Conservation (phyloP, 2,888 invertebrate genomes). For the Slavum lentiscoides region DNA sequence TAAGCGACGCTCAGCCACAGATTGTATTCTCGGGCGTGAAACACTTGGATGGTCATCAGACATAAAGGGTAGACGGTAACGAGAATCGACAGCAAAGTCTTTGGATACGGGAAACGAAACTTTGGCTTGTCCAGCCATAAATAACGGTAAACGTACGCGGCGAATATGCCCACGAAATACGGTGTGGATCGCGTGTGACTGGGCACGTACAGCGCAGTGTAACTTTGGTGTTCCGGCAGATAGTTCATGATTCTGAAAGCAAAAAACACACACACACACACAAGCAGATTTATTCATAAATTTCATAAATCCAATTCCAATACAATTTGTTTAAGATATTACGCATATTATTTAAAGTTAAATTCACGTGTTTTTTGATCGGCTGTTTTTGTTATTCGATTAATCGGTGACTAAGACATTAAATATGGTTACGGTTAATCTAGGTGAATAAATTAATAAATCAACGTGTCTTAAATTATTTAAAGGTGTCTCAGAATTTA, state of each 20-base stretch:
- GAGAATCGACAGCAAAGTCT: constrained; percentile 19
- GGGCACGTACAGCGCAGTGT: constrained; percentile 20
- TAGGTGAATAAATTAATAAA: no score
- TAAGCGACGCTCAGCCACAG: constrained; percentile 37
- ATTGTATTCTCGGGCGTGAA: constrained; percentile 22
- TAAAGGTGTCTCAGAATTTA: no score
- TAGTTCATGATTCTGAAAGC: constrained; percentile 28
- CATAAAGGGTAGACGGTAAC: not conserved
- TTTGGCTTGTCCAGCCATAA: constrained; percentile 37
- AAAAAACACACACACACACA: not conserved
- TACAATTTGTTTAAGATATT: no score
- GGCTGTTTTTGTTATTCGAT: no score
- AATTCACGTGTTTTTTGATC: no score
- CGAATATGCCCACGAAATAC: constrained; percentile 41
- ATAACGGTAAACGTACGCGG: constrained; percentile 41
- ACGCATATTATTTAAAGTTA: no score
- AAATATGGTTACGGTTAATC: no score
- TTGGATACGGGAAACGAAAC: constrained; percentile 38
- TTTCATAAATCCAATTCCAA: no score
- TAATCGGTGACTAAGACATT: no score
- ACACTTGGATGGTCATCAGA: constrained; percentile 31
- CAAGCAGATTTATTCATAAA: no score
- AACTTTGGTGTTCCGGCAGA: constrained; percentile 15
- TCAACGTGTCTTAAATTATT: no score
- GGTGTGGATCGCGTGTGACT: constrained; percentile 41